phyloP scores from a whole-genome alignment of 2,888 invertebrate genomes.

The Eristalinus aeneus region DNA sequence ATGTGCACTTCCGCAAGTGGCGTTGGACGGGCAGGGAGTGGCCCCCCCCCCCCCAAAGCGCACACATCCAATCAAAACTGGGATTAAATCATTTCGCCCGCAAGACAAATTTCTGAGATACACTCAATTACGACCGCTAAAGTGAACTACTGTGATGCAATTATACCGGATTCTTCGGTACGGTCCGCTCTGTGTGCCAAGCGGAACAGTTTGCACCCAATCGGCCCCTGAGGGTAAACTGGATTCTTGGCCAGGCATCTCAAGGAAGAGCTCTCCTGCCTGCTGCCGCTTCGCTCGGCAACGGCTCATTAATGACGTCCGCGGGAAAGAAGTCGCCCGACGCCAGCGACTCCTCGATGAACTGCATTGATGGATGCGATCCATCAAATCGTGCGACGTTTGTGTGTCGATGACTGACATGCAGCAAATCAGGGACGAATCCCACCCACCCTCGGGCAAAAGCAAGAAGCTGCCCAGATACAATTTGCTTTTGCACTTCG shows the following conservation, averaged over 20 bases:
- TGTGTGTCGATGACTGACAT: conserved; percentile 48
- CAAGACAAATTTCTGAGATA: conserved; percentile 66
- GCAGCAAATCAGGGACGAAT: conserved; percentile 3
- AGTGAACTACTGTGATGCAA: conserved; percentile 69
- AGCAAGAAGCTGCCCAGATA: conserved; percentile 16
- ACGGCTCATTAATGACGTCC: conserved; percentile 59
- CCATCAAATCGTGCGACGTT: conserved; percentile 51
- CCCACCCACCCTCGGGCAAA: conserved; percentile 44
- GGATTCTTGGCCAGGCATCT: background rate
- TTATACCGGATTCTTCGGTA: conserved; percentile 47
- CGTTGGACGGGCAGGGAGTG: background rate
- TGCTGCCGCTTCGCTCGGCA: background rate
- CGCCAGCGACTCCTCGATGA: background rate
- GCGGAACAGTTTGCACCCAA: conserved; percentile 59
- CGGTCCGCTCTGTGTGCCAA: conserved; percentile 12
- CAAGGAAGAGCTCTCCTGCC: background rate
- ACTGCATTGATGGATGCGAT: conserved; percentile 10
- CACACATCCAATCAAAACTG: background rate
- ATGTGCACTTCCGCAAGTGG: conserved; percentile 51
- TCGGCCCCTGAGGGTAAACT: conserved; percentile 27
- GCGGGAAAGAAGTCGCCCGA: conserved; percentile 19
- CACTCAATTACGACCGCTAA: conserved; percentile 61
- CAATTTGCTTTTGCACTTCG: background rate
- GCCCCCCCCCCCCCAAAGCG: background rate
- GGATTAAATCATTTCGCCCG: conserved; percentile 60